These are phyloP conservation scores for Drosophila subpulchrella DNA, from an alignment of 1,140 invertebrate species.

Conservation along the genomic window DNA sequence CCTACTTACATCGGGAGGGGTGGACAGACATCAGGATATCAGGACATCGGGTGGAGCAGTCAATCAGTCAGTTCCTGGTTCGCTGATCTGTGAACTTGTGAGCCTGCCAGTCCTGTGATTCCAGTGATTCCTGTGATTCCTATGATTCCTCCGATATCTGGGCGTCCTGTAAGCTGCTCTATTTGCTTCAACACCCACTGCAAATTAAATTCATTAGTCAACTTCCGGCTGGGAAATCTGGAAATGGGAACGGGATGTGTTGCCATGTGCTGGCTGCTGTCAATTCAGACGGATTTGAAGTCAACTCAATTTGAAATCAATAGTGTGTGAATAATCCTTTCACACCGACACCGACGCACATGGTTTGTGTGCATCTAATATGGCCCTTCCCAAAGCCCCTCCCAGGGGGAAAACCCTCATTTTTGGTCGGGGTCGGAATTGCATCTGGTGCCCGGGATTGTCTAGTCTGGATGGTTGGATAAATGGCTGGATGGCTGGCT, in stretches of 20 bases:
- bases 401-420: background rate
- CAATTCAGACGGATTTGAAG: constrained; percentile 82
- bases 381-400: background rate
- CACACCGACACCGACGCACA: constrained; percentile 51
- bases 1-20: constrained; percentile 47
- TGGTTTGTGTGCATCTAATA: constrained; percentile 6
- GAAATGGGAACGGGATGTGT: constrained; percentile 18
- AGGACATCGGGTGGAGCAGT: constrained; percentile 20
- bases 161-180: constrained; percentile 61
- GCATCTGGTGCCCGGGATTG: constrained; percentile 57
- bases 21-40: constrained; percentile 4
- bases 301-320: constrained; percentile 83
- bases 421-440: background rate
- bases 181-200: constrained; percentile 79
- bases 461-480: constrained; percentile 32
- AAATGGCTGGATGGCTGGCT: constrained; percentile 8
- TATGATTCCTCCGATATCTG: background rate
- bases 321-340: constrained; percentile 83
- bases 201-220: constrained; percentile 84
- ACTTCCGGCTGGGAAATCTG: constrained; percentile 59
- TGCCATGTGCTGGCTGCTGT: constrained; percentile 74
- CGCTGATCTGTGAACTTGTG: constrained; percentile 8
- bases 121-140: background rate
- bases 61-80: constrained; percentile 35
- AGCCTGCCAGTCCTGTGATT: constrained; percentile 38